A percentile compares a stretch with the other conserved stretches of the same genome.
Evolutionary conservation across 2,797 vertebrate genomes (phyloP).

Genomic region (Pipistrellus kuhlii): DNA sequence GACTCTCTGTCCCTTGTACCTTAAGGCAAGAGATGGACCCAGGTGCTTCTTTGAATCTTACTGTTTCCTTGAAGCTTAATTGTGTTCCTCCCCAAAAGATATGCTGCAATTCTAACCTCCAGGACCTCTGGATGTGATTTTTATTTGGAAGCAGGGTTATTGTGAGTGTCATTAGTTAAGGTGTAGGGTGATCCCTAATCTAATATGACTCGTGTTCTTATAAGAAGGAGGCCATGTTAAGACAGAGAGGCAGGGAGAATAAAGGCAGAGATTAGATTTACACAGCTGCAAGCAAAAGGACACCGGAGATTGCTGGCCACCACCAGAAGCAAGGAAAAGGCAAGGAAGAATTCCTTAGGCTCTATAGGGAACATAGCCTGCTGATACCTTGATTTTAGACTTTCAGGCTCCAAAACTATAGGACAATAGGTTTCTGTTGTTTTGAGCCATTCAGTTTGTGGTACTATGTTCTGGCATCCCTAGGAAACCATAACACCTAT

Average conservation of each 20-base stretch:
- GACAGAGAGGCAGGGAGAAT: background rate
- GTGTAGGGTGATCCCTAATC: background rate
- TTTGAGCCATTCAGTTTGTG: background rate
- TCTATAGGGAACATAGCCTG: background rate
- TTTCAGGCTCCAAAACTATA: background rate
- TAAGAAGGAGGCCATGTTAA: background rate
- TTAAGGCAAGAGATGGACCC: background rate
- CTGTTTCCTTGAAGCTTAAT: background rate
- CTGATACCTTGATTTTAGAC: background rate
- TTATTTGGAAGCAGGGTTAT: conserved; percentile 25
- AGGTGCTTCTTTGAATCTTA: background rate
- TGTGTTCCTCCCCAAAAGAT: background rate
- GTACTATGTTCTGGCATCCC: background rate
- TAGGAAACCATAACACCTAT: background rate
- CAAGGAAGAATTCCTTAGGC: background rate
- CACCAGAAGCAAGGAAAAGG: background rate
- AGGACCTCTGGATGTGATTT: background rate
- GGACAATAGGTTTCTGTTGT: background rate
- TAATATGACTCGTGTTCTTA: background rate
- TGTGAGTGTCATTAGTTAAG: background rate
- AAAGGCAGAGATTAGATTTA: background rate
- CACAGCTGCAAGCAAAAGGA: background rate
- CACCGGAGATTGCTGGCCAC: background rate
- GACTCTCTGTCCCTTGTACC: background rate
- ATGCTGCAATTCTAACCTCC: background rate